Base-by-base conservation (phyloP, 2,113 vertebrate genomes). In the Ia io region DNA sequence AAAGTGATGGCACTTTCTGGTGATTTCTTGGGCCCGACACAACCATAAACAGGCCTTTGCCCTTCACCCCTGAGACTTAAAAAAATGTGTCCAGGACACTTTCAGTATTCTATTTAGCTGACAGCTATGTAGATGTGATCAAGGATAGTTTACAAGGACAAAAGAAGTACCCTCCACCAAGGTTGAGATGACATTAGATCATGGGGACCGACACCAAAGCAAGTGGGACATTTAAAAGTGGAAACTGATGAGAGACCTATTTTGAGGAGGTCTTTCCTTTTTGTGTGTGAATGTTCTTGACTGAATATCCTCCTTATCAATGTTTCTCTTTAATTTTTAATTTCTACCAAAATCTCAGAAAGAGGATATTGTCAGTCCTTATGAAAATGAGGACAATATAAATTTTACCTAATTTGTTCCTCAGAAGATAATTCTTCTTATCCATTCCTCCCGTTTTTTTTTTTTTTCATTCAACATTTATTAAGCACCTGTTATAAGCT, bases 311-410 rank as follows among this genome's bases (percentile, higher is more conserved):
- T 92, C 79, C 28, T 61, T 82, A 80, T 53, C 13, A 32, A n/a
- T 20, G 3, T 44, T 79, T 84, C 42, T 89, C 42, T 78, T 37
- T 80, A 35, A 32, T 84, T 87, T 87, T 85, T 67, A 53, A 63
- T 90, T 92, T 79, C 35, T 85, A 53, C 25, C 69, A 42, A 53
- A 92, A 87, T 87, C 65, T 92, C 79, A 84, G 74, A 78, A 90
- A 76, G 9, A 76, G 23, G 70, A 65, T 61, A 40, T 63, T 56
- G 73, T 84, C 59, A 74, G 25, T n/a, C 20, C 14, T 49, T 89
- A 9, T 70, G 85, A 88, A 71, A 88, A 89, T 37, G 49, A 90
- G 40, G 30, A 65, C 30, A 51, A 23, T 74, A 63, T 77, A 61
- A 67, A 69, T 71, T 30, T 47, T 40, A 63, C 5, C 2, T 25